Percentiles rank a stretch among this genome's conserved stretches.
Conservation (phyloP, 2,888 invertebrate genomes). For the Mechanitis mazaeus region DNA sequence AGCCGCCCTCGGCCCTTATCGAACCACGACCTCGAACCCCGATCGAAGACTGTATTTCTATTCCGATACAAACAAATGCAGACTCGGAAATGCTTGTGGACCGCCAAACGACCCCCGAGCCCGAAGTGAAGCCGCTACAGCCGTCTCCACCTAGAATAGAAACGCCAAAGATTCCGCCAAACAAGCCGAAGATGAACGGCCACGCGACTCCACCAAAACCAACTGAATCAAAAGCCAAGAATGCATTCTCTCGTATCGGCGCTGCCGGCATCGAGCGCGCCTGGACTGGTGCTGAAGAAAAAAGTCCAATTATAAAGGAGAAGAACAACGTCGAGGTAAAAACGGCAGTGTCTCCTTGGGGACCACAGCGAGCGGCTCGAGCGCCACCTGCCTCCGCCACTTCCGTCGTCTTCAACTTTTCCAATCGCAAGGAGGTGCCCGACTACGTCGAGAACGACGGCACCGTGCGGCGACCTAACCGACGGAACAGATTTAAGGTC, state of each 20-base stretch:
- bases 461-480: slow-evolving; percentile 80
- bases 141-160: slow-evolving; percentile 20
- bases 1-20: slow-evolving; percentile 59
- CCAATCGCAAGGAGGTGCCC: slow-evolving; percentile 88
- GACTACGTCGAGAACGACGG: slow-evolving; percentile 95
- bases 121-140: slow-evolving; percentile 26
- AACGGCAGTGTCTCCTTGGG: slow-evolving; percentile 30
- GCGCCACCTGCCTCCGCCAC: slow-evolving; percentile 70
- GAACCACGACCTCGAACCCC: slow-evolving; percentile 55
- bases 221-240: slow-evolving; percentile 28
- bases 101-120: slow-evolving; percentile 29
- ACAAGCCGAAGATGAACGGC: slow-evolving; percentile 42
- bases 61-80: slow-evolving; percentile 20
- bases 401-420: slow-evolving; percentile 92
- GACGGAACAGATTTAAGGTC: slow-evolving; percentile 85
- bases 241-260: slow-evolving; percentile 39
- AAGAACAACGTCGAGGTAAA: slow-evolving; percentile 29
- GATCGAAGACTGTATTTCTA: slow-evolving; percentile 44
- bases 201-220: slow-evolving; percentile 33
- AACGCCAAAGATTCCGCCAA: slow-evolving; percentile 25
- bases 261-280: slow-evolving; percentile 57
- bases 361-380: slow-evolving; percentile 29
- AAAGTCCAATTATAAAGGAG: slow-evolving; percentile 30
- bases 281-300: slow-evolving; percentile 50
- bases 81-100: slow-evolving; percentile 17